Evolutionary conservation across 2,888 invertebrate species (phyloP), one percentile per base, ranked within the genome.

Genomic region (Cistogaster globosa): DNA sequence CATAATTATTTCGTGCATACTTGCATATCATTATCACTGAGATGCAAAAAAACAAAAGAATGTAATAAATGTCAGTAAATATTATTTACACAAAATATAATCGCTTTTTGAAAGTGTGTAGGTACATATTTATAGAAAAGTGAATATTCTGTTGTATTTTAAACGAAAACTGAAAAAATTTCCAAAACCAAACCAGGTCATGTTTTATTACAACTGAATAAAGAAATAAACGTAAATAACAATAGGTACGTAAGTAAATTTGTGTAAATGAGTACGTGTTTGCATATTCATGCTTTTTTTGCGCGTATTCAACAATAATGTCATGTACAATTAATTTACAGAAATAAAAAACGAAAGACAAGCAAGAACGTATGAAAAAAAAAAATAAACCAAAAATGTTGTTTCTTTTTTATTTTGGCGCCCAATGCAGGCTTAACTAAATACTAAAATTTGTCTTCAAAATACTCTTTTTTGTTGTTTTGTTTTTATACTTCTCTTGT

Each of bases 151-250:
- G 16, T 6, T 48, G 14, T 57, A 16, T 26, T 58, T 48, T 8
- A 65, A 68, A 60, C 51, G 53, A 42, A 32, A 38, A 55, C 32
- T 7, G 42, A 71, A 72, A 53, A 36, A 55, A 68, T 55, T 36
- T 14, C 57, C 45, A 68, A 75, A 78, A 74, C 14, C 18, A 85
- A 82, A 85, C 84, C 82, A 85, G 84, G 85, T 82, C 85, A 75
- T 78, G 71, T 78, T 82, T 82, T 69, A 68, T 81, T 65, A 79
- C 83, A 83, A 62, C 69, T 55, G 53, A 69, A 78, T 53, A 78
- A 55, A 55, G 26, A 69, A 78, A 78, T 55, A 53, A 53, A 69
- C 26, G 60, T 77, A 72, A 72, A 60, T 16, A 18, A 51, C 32
- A 74, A 26, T 72, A 62, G 4, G 36, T 57, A 38, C 53, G 20